phyloP scores from a whole-genome alignment of 2,888 invertebrate genomes.

The Sphecodes monilicornis region DNA sequence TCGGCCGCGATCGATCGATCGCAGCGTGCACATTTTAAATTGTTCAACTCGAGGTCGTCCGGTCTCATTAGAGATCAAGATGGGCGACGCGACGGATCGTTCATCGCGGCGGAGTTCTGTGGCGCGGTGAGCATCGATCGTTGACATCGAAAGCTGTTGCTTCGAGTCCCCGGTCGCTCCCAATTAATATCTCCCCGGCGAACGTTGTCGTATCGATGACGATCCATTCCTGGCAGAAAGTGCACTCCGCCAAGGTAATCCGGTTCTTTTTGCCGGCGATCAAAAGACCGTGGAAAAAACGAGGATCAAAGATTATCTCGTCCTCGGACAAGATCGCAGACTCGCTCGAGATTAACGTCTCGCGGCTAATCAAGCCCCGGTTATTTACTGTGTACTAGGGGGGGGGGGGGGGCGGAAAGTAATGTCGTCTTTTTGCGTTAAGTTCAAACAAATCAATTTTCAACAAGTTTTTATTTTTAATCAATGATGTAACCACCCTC shows the following conservation, averaged over 20 bases:
- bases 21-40: constrained; percentile 16
- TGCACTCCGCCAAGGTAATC: constrained; percentile 49
- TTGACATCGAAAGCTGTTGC: constrained; percentile 20
- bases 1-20: constrained; percentile 23
- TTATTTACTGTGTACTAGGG: no score
- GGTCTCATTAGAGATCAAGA: constrained; percentile 2
- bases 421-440: no score
- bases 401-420: no score
- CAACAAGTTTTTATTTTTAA: no score
- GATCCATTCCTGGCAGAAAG: constrained; percentile 31
- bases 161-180: constrained; percentile 19
- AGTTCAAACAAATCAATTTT: no score
- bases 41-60: constrained; percentile 37
- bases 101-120: not conserved
- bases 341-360: constrained; percentile 30
- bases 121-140: not conserved
- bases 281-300: constrained; percentile 8
- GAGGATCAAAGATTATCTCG: not conserved
- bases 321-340: constrained; percentile 26
- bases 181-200: constrained; percentile 18
- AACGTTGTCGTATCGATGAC: constrained; percentile 24
- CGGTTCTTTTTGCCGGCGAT: constrained; percentile 43
- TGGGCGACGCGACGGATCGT: not conserved
- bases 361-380: constrained; percentile 25
- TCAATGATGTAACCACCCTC: no score